Base-by-base conservation (phyloP, 2,888 invertebrate species). In the Syrista parreyssii region DNA sequence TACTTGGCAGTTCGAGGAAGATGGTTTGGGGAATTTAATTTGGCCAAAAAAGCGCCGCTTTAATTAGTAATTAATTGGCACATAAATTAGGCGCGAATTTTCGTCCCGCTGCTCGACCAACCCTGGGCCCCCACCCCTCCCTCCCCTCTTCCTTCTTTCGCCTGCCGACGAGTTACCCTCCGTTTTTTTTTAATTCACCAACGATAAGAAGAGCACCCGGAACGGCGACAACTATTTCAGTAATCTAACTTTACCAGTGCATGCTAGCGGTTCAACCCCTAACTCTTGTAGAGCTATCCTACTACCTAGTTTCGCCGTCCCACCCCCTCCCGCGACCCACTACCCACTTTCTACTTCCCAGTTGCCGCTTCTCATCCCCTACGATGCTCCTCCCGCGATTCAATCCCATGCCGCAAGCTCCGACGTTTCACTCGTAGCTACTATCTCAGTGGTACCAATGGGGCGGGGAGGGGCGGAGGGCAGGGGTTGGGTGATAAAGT, bases 21-120 rank as follows among this genome's bases (percentile, higher is more conserved):
- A 12, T 31, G 71, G 71, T 32, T 32, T 71, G 80, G 84, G 82
- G 86, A 89, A 88, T 90, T 90, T 86, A 87, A 89, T 90, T 90
- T 86, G 86, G 76, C 85, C 85, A 83, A 90, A 90, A 90, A 90
- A 90, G 88, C 88, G 85, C 80, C 78, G 78, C 88, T 88, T 90
- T 91, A 89, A 91, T 91, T 90, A 88, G 86, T 86, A 89, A 91
- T 91, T 91, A 91, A 91, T 90, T 89, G 90, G 88, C 85, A 88
- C 89, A 87, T 90, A 90, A 91, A 88, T 91, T 91, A 90, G 85
- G 86, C 83, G 86, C 84, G 86, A 88, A 86, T 89, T 88, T 88
- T 86, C 86, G 82, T 82, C 80, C 73, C 68, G 76, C 73, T 32
- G 74, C 71, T 78, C 80, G 78, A 74, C 55, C 73, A 33, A 31